Evolutionary conservation across 2,797 vertebrate genomes (phyloP).

Genomic region (Lithobates sylvaticus): DNA sequence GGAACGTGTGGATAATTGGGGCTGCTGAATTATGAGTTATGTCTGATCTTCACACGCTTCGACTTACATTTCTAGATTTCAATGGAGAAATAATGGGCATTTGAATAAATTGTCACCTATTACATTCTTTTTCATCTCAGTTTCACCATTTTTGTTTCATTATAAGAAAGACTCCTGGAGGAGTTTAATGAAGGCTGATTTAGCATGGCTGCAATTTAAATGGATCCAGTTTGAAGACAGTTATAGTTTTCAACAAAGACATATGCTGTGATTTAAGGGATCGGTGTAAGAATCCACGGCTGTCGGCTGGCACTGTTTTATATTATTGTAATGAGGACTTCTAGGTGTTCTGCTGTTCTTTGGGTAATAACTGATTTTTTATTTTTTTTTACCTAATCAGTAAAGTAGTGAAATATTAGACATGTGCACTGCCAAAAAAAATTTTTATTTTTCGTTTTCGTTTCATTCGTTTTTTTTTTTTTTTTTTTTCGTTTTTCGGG

Average conservation of each 20-base stretch:
- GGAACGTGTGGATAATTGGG: conserved; percentile 15
- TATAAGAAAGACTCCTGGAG: conserved; percentile 15
- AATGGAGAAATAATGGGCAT: conserved; percentile 3
- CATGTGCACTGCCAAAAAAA: too few relatives aligned
- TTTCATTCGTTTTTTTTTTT: too few relatives aligned
- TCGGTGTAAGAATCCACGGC: conserved; percentile 1
- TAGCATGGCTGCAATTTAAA: conserved; percentile 19
- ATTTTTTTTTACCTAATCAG: background rate
- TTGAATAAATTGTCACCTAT: conserved; percentile 42
- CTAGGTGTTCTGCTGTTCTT: background rate
- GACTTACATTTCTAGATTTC: conserved; percentile 10
- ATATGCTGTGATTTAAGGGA: background rate
- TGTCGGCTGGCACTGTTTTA: background rate
- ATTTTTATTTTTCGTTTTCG: too few relatives aligned
- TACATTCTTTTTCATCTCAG: conserved; percentile 50
- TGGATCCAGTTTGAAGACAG: conserved; percentile 12
- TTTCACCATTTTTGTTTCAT: conserved; percentile 43
- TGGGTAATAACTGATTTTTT: background rate
- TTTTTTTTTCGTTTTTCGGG: too few relatives aligned
- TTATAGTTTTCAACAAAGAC: conserved; percentile 26
- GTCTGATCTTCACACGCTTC: conserved; percentile 27
- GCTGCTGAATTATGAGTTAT: conserved; percentile 5
- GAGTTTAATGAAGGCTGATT: conserved; percentile 17
- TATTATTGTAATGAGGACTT: background rate
- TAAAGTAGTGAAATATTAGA: background rate